Evolutionary conservation across 2,113 vertebrate genomes (phyloP).

Genomic region (Ctenodactylus gundi): DNA sequence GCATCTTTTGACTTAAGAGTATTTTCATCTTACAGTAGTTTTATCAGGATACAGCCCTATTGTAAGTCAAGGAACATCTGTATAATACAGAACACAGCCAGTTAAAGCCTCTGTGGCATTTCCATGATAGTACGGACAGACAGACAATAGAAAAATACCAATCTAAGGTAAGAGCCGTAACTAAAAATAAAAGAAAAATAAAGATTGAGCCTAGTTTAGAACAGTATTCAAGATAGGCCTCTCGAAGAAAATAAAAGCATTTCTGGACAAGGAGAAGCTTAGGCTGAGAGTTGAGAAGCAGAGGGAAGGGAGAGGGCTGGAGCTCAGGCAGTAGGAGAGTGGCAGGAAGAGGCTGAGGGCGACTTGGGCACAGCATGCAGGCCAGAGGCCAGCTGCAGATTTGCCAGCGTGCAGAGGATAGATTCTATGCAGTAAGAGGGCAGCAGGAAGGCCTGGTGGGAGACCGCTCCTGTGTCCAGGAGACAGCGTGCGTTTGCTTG

Average conservation of each 20-base stretch:
- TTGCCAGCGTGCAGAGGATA: neutral
- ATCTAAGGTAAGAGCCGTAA: neutral
- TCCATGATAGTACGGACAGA: neutral
- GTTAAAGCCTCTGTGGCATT: neutral
- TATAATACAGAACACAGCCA: neutral
- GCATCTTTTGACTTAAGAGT: neutral
- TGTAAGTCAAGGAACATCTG: neutral
- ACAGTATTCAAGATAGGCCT: neutral
- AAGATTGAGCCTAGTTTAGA: neutral
- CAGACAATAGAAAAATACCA: slow-evolving; percentile 4
- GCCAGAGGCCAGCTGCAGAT: neutral
- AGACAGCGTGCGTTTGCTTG: neutral
- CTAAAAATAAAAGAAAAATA: neutral
- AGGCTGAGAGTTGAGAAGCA: neutral
- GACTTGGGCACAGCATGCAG: neutral
- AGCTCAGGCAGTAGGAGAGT: too few species aligned
- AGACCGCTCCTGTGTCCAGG: neutral
- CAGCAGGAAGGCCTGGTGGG: neutral
- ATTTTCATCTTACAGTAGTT: neutral
- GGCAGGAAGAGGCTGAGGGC: neutral
- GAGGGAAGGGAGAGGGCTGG: neutral
- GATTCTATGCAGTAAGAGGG: neutral
- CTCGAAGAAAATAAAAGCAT: neutral
- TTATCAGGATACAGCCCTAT: neutral
- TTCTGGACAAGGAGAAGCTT: neutral